phyloP scores from a whole-genome alignment of 2,113 vertebrate genomes.

The Balaenoptera acutorostrata region DNA sequence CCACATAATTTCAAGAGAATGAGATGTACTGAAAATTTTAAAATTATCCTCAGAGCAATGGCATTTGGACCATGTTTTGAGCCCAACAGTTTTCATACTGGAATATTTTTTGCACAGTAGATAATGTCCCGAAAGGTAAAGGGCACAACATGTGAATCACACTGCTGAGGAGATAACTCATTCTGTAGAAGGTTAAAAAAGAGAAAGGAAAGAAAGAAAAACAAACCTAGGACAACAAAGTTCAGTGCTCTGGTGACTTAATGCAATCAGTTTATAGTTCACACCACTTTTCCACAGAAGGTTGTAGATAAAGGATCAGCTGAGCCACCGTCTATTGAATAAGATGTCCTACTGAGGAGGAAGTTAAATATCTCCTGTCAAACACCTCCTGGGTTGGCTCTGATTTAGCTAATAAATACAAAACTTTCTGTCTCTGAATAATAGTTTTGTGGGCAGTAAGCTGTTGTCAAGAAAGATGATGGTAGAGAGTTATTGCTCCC shows the following conservation, averaged over 20 bases:
- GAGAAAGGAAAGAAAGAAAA: background rate
- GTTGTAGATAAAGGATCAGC: background rate
- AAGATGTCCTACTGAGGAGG: constrained; percentile 53
- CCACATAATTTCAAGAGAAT: background rate
- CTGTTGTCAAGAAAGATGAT: background rate
- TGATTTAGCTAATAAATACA: constrained; percentile 70
- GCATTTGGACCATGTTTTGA: background rate
- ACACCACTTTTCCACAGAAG: constrained; percentile 40
- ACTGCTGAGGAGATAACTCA: background rate
- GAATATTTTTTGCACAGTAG: constrained; percentile 4
- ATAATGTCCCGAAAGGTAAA: constrained; percentile 10
- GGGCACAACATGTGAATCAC: background rate
- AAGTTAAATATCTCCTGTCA: constrained; percentile 67
- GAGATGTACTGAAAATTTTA: background rate
- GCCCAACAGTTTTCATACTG: background rate
- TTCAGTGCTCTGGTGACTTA: constrained; percentile 42
- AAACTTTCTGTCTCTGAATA: constrained; percentile 24
- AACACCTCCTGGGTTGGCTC: constrained; percentile 34
- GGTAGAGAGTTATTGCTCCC: background rate
- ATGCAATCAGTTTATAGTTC: constrained; percentile 52
- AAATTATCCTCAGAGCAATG: background rate
- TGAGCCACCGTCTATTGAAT: constrained; percentile 10
- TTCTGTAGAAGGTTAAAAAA: background rate
- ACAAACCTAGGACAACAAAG: background rate
- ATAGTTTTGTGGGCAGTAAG: constrained; percentile 20